Evolutionary conservation across 2,113 vertebrate species (phyloP), one percentile per base, ranked within the genome.

Genomic region (Leptobrachium ailaonicum): DNA sequence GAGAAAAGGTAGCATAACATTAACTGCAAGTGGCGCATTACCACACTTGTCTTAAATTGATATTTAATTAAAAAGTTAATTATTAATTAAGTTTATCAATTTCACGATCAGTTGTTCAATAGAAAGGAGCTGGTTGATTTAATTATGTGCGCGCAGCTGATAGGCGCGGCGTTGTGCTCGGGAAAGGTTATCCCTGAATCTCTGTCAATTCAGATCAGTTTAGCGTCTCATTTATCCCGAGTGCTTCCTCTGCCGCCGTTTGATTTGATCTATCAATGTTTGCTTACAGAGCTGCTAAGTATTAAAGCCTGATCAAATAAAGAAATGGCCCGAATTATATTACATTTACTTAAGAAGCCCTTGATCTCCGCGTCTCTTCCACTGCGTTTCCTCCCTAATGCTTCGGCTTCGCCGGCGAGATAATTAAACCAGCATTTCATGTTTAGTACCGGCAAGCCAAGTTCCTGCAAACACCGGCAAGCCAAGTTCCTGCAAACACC

Each of bases 41-140:
- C 82, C 85, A 87, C 83, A 85, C 85, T 88, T 91, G 88, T 89
- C 89, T 91, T 87, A 88, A 87, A 92, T 90, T 91, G 87, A 90
- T 89, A 91, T 90, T 91, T 94, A 94, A 94, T 94, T 95, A 88
- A 90, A 92, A 93, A 93, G 84, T 91, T 94, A 94, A 95, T 95
- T 92, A 95, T 94, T 95, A 92, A 94, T 89, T 90, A 86, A 86
- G 87, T 87, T 93, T 93, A 93, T 93, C 87, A 85, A 89, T 89
- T 73, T 79, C 84, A 87, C 7, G 83, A 93, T 94, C 90, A 86
- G 92, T 91, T 90, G 92, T 93, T 91, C 91, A 87, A 87, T 89
- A 90, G 87, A 89, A 88, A 92, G 90, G 83, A 88, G 88, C 88
- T 90, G 83, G 86, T 90, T 94, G 89, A 92, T 93, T 91, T 91